Evolutionary conservation across 1,140 invertebrate species (phyloP), one percentile per base, ranked within the genome.

Genomic region (Bombyx mandarina): DNA sequence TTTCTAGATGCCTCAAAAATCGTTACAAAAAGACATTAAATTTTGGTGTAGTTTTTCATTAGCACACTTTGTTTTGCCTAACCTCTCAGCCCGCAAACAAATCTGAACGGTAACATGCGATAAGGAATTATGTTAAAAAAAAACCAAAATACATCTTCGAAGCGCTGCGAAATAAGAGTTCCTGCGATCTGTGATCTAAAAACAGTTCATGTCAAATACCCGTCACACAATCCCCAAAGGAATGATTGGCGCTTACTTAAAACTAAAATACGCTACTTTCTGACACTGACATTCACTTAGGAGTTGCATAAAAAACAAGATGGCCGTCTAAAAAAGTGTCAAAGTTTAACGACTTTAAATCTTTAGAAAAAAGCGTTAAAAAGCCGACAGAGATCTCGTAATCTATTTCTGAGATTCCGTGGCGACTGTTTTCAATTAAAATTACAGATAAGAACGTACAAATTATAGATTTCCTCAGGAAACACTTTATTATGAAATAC

Each of bases 381-480:
- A 72, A 67, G 67, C 58, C 52, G 55, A 50, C 61, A 59, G 61
- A 61, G 56, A 18, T 52, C 46, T 49, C 54, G 48, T 48, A 59
- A 44, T 56, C 57, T 72, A 54, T 69, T 68, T 68, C 57, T 8
- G 49, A 43, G 22, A 35, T 35, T 51, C 42, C 50, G 2, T 5
- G 53, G 55, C 60, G 69, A 63, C 42, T 80, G 77, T 79, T 82
- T 80, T 69, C 54, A 77, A 82, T 80, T 79, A 82, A 75, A 35
- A 77, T 70, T 64, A 76, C 65, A 64, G 63, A 70, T 60, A 65
- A 56, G 49, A n/a, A n/a, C 58, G 57, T 63, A 75, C 75, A 79
- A 82, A 77, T 77, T 73, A 69, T 58, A 71, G 47, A 71, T 79
- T 69, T 82, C 77, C 75, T 77, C 56, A 82, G 77, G 75, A 82